These are phyloP conservation scores for Argyresthia albistria DNA, from an alignment of 2,888 invertebrate genomes.

Conservation along the genomic window DNA sequence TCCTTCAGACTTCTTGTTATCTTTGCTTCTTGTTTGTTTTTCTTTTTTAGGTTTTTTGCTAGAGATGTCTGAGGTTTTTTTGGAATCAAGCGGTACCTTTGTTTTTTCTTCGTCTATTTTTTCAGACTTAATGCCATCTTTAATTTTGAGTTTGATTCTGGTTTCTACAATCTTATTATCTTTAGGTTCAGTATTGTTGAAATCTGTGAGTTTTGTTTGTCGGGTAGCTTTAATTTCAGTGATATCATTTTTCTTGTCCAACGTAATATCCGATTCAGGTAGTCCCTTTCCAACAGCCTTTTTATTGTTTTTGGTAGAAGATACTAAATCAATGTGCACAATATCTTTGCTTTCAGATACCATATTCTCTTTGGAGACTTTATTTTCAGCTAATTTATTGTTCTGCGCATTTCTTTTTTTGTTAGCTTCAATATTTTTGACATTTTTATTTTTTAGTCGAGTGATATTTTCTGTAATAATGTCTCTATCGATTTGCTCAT, in stretches of 20 bases:
- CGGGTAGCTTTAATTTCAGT: background rate
- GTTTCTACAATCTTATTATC: background rate
- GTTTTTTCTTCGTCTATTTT: constrained; percentile 14
- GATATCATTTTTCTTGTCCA: background rate
- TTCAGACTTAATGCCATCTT: constrained; percentile 8
- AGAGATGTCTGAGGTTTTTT: constrained; percentile 8
- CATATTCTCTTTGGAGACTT: too few relatives aligned
- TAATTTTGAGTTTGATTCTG: constrained; percentile 10
- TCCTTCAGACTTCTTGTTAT: constrained; percentile 8
- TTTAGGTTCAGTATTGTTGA: background rate
- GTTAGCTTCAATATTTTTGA: constrained; percentile 4
- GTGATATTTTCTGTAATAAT: constrained; percentile 44
- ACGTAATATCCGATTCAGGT: too few relatives aligned
- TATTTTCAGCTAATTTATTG: background rate
- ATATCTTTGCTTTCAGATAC: too few relatives aligned
- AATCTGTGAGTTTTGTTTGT: background rate
- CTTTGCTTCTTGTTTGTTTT: constrained; percentile 4
- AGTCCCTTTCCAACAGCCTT: background rate
- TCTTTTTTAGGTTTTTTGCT: constrained; percentile 12
- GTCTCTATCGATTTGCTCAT: constrained; percentile 37
- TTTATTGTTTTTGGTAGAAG: background rate
- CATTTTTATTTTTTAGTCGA: constrained; percentile 30
- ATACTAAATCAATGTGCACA: too few relatives aligned
- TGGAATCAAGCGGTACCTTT: background rate
- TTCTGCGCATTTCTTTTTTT: constrained; percentile 7